These are phyloP conservation scores for Ectemnius lituratus DNA, from an alignment of 2,888 invertebrate genomes.

Conservation along the genomic window DNA sequence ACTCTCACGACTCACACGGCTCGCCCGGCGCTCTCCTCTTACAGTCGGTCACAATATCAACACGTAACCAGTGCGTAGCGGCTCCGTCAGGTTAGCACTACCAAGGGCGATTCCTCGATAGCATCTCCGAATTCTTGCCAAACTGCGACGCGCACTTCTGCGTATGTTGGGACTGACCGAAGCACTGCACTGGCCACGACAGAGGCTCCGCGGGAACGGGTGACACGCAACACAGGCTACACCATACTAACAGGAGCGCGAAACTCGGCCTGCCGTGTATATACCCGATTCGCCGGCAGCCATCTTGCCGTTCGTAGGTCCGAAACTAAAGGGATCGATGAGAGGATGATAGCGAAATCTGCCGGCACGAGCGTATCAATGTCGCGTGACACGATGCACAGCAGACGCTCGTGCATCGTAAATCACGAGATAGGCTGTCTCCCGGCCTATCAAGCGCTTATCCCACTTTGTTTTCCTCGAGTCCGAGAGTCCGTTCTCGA, in stretches of 20 bases:
- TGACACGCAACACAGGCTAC: slow-evolving; percentile 29
- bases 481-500: too few species aligned
- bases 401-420: too few species aligned
- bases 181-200: slow-evolving; percentile 21
- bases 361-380: neutral
- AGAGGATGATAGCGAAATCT: slow-evolving; percentile 15
- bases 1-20: neutral
- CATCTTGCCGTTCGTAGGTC: slow-evolving; percentile 49
- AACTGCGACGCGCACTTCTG: slow-evolving; percentile 13
- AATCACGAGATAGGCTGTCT: too few species aligned
- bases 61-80: slow-evolving; percentile 16
- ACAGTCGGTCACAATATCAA: slow-evolving; percentile 14
- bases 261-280: slow-evolving; percentile 39
- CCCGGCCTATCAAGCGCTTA: too few species aligned
- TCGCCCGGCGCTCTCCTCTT: slow-evolving; percentile 7
- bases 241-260: slow-evolving; percentile 48
- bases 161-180: slow-evolving; percentile 31
- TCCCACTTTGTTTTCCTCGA: too few species aligned
- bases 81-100: slow-evolving; percentile 24
- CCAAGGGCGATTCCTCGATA: slow-evolving; percentile 19
- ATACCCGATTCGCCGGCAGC: slow-evolving; percentile 50
- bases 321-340: slow-evolving; percentile 46
- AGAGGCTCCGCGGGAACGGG: slow-evolving; percentile 26
- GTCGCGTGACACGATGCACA: neutral
- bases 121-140: slow-evolving; percentile 2